These are phyloP conservation scores for Thymelicus sylvestris DNA, from an alignment of 2,888 invertebrate species.

Conservation along the genomic window DNA sequence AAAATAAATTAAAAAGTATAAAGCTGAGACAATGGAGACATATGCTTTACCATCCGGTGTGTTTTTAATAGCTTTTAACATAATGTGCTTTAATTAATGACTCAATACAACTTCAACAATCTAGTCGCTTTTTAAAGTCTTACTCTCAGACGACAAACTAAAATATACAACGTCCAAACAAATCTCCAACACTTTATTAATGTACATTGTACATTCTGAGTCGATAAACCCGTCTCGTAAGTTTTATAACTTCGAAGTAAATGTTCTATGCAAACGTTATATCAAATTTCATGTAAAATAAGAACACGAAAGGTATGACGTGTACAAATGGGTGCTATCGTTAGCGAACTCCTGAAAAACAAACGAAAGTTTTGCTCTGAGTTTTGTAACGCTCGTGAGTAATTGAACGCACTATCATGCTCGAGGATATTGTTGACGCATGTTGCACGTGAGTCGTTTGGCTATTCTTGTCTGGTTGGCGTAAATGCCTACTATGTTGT, in stretches of 20 bases:
- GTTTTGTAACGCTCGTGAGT: conserved; percentile 7
- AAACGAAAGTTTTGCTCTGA: conserved; percentile 10
- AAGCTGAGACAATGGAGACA: too few relatives aligned
- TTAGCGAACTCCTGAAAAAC: conserved; percentile 17
- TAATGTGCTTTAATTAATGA: too few relatives aligned
- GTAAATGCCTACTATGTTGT: too few relatives aligned
- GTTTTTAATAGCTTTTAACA: too few relatives aligned
- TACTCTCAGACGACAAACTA: neutral
- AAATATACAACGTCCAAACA: neutral
- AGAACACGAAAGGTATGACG: conserved; percentile 18
- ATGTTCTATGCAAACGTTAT: conserved; percentile 1
- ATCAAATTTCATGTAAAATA: conserved; percentile 24
- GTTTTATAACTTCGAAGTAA: conserved; percentile 10
- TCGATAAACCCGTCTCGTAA: conserved; percentile 7
- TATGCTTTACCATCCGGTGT: too few relatives aligned
- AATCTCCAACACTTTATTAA: neutral
- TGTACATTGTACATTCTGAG: neutral
- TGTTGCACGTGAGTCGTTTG: too few relatives aligned
- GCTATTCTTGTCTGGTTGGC: too few relatives aligned
- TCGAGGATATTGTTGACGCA: too few relatives aligned
- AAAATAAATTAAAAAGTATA: neutral
- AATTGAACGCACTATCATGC: neutral
- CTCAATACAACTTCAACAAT: too few relatives aligned
- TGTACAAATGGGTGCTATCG: conserved; percentile 21
- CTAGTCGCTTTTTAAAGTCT: too few relatives aligned